Evolutionary conservation across 30 jellyfish, hydroid and myxozoan genomes (phyloP).

Genomic region (Cassiopea andromeda): DNA sequence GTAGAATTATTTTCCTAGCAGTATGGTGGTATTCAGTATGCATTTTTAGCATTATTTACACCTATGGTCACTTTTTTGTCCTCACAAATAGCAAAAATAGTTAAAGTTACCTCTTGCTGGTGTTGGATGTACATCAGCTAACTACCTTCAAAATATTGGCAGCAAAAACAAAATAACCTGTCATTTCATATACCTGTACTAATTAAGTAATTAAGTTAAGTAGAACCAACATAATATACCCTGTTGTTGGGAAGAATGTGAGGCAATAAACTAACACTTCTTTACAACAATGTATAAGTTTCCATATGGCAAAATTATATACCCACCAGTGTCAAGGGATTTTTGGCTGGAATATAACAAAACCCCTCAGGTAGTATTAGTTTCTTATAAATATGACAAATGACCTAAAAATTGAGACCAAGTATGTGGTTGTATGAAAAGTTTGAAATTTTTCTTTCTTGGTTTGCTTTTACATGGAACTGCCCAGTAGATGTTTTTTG

Average conservation of each 20-base stretch:
- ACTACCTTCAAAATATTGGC: background rate
- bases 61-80: conserved; percentile 20
- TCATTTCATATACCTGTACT: background rate
- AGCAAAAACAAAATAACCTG: background rate
- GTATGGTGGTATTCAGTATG: conserved; percentile 36
- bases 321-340: background rate
- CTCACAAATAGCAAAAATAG: conserved; percentile 7
- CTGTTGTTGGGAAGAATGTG: background rate
- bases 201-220: background rate
- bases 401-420: background rate
- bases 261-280: background rate
- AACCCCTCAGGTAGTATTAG: background rate
- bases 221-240: conserved; percentile 13
- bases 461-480: background rate
- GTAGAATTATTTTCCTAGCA: background rate
- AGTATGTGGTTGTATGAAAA: background rate
- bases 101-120: conserved; percentile 15
- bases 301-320: background rate
- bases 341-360: background rate
- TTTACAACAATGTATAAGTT: background rate
- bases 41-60: conserved; percentile 19
- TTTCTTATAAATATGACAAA: background rate
- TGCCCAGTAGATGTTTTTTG: too few species aligned
- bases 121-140: conserved; percentile 18
- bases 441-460: background rate